Percentiles rank a stretch among this genome's conserved stretches.
phyloP scores from a whole-genome alignment of 1,140 invertebrate species.

The Drosophila pseudoobscura region DNA sequence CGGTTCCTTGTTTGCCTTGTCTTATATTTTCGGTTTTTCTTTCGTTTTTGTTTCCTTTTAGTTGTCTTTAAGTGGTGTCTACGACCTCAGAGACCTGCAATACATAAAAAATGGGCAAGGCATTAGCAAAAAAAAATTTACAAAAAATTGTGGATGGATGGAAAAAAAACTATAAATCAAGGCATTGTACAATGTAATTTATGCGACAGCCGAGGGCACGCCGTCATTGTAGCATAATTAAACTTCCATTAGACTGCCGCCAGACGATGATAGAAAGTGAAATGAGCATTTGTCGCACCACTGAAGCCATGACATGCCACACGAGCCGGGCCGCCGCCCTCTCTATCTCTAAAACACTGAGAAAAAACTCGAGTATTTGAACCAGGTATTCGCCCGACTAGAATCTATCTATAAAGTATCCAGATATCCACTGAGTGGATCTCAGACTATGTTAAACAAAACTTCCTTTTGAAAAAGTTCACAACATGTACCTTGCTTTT shows the following conservation, averaged over 20 bases:
- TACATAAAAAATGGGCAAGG: constrained; percentile 47
- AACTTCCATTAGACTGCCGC: constrained; percentile 72
- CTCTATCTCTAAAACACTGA: too few species aligned
- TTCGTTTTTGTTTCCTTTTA: constrained; percentile 4
- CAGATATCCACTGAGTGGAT: too few species aligned
- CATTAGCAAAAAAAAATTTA: constrained; percentile 41
- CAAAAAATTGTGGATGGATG: constrained; percentile 8
- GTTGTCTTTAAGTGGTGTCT: constrained; percentile 45
- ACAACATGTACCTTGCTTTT: too few species aligned
- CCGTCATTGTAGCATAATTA: constrained; percentile 61
- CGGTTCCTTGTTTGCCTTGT: constrained; percentile 67
- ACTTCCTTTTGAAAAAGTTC: too few species aligned
- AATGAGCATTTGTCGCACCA: constrained; percentile 74
- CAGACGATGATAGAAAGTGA: constrained; percentile 71
- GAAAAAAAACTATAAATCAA: constrained; percentile 60
- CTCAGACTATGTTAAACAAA: too few species aligned
- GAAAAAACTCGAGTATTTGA: too few species aligned
- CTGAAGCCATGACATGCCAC: constrained; percentile 63
- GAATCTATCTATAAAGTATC: too few species aligned
- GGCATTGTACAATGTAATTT: constrained; percentile 58
- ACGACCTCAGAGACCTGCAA: constrained; percentile 59
- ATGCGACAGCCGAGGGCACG: constrained; percentile 69
- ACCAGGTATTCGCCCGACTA: too few species aligned
- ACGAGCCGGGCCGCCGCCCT: constrained; percentile 4
- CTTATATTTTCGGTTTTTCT: constrained; percentile 39